These are phyloP conservation scores for Scartelaos histophorus DNA, from an alignment of 2,113 vertebrate species.

Conservation along the genomic window DNA sequence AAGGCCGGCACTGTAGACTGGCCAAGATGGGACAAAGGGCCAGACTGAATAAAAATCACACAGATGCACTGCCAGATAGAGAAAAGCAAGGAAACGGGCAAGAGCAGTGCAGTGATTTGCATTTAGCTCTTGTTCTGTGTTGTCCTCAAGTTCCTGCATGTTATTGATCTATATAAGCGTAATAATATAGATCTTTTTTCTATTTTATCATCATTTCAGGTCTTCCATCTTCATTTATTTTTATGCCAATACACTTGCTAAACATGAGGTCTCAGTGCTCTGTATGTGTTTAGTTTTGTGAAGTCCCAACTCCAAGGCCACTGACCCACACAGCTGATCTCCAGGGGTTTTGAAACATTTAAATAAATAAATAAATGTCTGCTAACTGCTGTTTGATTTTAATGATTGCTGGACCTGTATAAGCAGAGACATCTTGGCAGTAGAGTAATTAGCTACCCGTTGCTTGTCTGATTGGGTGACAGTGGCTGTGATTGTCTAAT, in stretches of 20 bases:
- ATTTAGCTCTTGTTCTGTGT: background rate
- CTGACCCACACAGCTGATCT: too few species aligned
- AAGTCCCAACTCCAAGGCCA: background rate
- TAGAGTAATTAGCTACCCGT: background rate
- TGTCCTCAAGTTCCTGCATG: background rate
- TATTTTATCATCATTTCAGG: too few species aligned
- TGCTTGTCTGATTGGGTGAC: background rate
- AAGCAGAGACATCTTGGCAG: background rate
- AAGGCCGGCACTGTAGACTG: constrained; percentile 36
- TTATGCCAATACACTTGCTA: too few species aligned
- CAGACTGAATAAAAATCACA: constrained; percentile 43
- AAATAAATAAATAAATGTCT: background rate
- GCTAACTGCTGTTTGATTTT: background rate
- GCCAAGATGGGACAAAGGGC: constrained; percentile 55
- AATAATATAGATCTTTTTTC: too few species aligned
- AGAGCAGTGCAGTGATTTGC: constrained; percentile 27
- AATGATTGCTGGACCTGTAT: background rate
- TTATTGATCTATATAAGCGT: background rate
- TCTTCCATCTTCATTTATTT: too few species aligned
- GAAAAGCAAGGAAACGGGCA: constrained; percentile 6
- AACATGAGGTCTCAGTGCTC: too few species aligned
- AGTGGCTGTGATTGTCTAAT: background rate
- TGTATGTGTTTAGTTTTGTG: too few species aligned
- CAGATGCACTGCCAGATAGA: constrained; percentile 29
- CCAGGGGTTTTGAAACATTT: background rate